Percentiles rank a stretch among this genome's conserved stretches.
phyloP scores from a whole-genome alignment of 2,888 invertebrate species.

The Plagodis dolabraria region DNA sequence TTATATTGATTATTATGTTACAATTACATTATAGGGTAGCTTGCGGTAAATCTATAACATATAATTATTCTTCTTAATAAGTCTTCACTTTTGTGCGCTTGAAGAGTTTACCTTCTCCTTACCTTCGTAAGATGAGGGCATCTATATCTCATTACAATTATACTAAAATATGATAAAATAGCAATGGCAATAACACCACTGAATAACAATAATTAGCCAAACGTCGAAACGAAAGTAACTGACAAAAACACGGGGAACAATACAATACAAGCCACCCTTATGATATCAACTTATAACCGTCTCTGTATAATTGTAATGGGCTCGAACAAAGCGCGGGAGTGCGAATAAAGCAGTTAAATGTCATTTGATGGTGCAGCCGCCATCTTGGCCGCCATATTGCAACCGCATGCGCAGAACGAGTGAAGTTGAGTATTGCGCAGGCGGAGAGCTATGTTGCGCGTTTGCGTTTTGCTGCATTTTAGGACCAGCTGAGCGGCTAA shows the following conservation, averaged over 20 bases:
- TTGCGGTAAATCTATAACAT: too few relatives aligned
- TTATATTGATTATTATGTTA: too few relatives aligned
- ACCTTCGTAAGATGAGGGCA: too few relatives aligned
- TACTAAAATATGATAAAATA: too few relatives aligned
- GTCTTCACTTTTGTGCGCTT: too few relatives aligned
- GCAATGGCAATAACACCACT: too few relatives aligned
- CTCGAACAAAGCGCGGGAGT: slow-evolving; percentile 29
- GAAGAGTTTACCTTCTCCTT: too few relatives aligned
- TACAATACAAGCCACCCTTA: slow-evolving; percentile 20
- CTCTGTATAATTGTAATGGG: slow-evolving; percentile 29
- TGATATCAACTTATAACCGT: slow-evolving; percentile 21
- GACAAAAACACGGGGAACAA: slow-evolving; percentile 15
- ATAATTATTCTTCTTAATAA: too few relatives aligned
- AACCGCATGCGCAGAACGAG: slow-evolving; percentile 19
- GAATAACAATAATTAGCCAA: not conserved
- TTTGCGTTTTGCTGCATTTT: slow-evolving; percentile 7
- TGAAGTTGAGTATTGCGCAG: slow-evolving; percentile 15
- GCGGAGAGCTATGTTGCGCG: slow-evolving; percentile 12
- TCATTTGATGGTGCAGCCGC: slow-evolving; percentile 21
- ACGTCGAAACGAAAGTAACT: not conserved
- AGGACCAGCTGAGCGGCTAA: slow-evolving; percentile 21
- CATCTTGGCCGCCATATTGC: slow-evolving; percentile 14
- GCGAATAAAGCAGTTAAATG: slow-evolving; percentile 26
- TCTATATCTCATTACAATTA: too few relatives aligned
- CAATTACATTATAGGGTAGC: too few relatives aligned